A percentile compares a stretch with the other conserved stretches of the same genome.
Conservation (phyloP, 2,797 vertebrate genomes). For the Mus caroli region DNA sequence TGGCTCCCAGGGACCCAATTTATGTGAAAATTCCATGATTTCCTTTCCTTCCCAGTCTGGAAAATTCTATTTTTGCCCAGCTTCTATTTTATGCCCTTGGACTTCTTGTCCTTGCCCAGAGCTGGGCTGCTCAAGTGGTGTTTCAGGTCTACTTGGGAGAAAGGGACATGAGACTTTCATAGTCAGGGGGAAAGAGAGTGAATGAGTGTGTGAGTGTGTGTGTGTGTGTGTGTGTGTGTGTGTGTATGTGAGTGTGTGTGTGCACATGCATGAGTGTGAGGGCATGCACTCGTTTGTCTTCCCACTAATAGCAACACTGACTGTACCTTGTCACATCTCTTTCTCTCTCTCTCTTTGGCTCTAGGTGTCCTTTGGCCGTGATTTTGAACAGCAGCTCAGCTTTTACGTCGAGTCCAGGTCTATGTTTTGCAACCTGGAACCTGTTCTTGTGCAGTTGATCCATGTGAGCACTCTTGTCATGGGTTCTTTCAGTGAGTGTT, state of each 20-base stretch:
- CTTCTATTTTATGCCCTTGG: conserved; percentile 20
- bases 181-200: background rate
- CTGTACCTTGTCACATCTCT: background rate
- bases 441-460: conserved; percentile 96
- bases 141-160: background rate
- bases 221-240: no score
- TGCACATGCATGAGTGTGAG: background rate
- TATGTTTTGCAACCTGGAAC: conserved; percentile 97
- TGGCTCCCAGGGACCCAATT: conserved; percentile 13
- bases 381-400: conserved; percentile 99
- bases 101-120: background rate
- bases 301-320: background rate
- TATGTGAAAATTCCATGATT: conserved; percentile 8
- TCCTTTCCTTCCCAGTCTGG: conserved; percentile 28
- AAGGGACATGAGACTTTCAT: background rate
- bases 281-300: background rate
- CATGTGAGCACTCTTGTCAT: conserved; percentile 92
- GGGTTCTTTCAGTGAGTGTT: background rate
- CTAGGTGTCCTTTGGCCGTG: conserved; percentile 97
- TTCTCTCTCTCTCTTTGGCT: conserved; percentile 52
- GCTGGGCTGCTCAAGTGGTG: background rate
- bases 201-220: background rate
- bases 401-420: conserved; percentile 98
- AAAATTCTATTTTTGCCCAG: conserved; percentile 15
- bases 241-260: no score